Percentiles rank a stretch among this genome's conserved stretches.
Conservation (phyloP, 2,797 vertebrate species). For the Salarias fasciatus region DNA sequence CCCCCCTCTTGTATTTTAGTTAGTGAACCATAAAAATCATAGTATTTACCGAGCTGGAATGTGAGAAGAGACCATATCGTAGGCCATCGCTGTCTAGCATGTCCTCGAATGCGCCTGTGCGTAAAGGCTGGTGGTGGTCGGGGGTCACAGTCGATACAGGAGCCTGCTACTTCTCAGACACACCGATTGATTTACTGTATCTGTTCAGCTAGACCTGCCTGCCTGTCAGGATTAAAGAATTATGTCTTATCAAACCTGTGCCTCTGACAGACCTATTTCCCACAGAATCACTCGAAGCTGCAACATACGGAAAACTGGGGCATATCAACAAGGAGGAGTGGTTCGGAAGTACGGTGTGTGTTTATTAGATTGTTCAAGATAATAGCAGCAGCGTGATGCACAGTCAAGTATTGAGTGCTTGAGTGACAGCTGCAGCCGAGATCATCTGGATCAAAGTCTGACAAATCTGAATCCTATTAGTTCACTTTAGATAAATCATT, state of each 20-base stretch:
- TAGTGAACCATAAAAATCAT: constrained; percentile 8
- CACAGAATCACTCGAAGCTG: constrained; percentile 44
- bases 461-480: constrained; percentile 21
- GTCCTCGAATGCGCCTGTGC: constrained; percentile 41
- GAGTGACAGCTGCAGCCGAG: constrained; percentile 8
- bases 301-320: constrained; percentile 54
- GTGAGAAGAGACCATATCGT: constrained; percentile 17
- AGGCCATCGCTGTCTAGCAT: constrained; percentile 27
- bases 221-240: constrained; percentile 80
- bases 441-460: constrained; percentile 21
- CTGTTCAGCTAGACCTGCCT: constrained; percentile 71
- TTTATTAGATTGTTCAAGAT: constrained; percentile 50
- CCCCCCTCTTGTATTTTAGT: constrained; percentile 27
- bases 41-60: constrained; percentile 14
- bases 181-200: constrained; percentile 79
- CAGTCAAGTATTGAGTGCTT: constrained; percentile 5
- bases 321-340: constrained; percentile 40
- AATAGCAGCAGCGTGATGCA: constrained; percentile 21
- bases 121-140: not conserved
- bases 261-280: constrained; percentile 51
- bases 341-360: constrained; percentile 21
- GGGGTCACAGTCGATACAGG: constrained; percentile 61
- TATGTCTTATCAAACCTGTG: constrained; percentile 73
- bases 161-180: constrained; percentile 70
- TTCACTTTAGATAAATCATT: not conserved